Evolutionary conservation across 2,888 invertebrate species (phyloP).

Genomic region (Heterodera filipjevi): DNA sequence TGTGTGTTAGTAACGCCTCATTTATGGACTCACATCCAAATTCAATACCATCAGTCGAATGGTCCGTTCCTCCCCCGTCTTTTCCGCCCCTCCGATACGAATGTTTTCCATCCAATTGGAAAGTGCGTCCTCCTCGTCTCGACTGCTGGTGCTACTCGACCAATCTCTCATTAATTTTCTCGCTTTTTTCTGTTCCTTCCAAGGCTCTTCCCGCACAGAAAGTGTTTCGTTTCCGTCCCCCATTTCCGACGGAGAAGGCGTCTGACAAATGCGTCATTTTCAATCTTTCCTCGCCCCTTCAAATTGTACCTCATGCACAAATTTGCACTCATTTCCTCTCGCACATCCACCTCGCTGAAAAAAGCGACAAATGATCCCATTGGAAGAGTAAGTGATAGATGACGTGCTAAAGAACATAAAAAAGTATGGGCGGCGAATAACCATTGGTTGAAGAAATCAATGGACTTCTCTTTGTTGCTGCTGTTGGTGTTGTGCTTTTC

Average conservation of each 20-base stretch:
- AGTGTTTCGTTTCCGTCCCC: not conserved
- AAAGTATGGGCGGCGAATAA: too few relatives aligned
- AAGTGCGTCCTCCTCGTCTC: not conserved
- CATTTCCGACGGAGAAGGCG: not conserved
- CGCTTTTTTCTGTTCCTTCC: not conserved
- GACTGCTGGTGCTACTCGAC: not conserved
- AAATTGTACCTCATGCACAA: not conserved
- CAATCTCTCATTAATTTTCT: not conserved
- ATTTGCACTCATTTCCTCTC: not conserved
- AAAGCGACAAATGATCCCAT: not conserved
- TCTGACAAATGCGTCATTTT: not conserved
- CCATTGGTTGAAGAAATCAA: not conserved
- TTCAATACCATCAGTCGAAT: not conserved
- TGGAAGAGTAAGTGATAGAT: not conserved
- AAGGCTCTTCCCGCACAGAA: not conserved
- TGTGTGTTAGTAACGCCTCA: not conserved
- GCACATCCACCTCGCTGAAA: not conserved
- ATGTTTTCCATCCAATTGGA: slow-evolving; percentile 2
- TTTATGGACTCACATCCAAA: not conserved
- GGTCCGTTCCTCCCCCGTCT: not conserved
- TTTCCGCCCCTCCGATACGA: not conserved
- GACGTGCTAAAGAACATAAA: too few relatives aligned
- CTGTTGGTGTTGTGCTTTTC: not conserved
- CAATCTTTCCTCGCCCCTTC: too few relatives aligned
- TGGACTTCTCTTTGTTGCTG: not conserved